These are phyloP conservation scores for Leptinotarsa lineolata DNA, from an alignment of 1,140 invertebrate genomes.

Conservation along the genomic window DNA sequence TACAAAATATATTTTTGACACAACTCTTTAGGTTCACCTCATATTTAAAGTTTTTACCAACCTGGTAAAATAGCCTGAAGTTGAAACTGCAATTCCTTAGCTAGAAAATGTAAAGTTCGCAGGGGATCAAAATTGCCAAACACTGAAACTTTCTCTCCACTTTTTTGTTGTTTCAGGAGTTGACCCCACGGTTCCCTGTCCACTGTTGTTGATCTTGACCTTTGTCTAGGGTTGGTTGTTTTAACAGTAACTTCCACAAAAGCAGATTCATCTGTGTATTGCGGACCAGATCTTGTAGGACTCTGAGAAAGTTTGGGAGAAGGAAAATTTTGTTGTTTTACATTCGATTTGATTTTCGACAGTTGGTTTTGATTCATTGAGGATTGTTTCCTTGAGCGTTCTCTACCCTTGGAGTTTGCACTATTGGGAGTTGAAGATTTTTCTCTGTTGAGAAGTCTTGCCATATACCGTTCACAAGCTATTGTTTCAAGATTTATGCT, in stretches of 20 bases:
- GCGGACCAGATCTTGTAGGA: conserved; percentile 17
- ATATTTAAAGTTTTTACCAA: conserved; percentile 28
- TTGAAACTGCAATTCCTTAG: conserved; percentile 49
- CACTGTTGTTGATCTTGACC: conserved; percentile 35
- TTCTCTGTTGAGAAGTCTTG: conserved; percentile 21
- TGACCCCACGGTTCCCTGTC: conserved; percentile 48
- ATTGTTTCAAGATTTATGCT: conserved; percentile 19
- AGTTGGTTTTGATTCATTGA: conserved; percentile 22
- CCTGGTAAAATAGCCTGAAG: conserved; percentile 40
- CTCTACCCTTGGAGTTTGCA: background rate
- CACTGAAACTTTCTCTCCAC: conserved; percentile 43
- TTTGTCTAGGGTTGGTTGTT: conserved; percentile 40
- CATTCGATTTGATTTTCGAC: conserved; percentile 10
- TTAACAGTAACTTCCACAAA: conserved; percentile 36
- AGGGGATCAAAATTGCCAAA: conserved; percentile 53
- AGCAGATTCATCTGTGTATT: conserved; percentile 34
- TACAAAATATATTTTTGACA: conserved; percentile 26
- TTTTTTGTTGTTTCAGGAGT: conserved; percentile 42
- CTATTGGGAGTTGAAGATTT: conserved; percentile 18
- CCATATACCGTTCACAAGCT: conserved; percentile 28
- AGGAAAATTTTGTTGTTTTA: conserved; percentile 35
- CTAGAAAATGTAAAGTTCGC: conserved; percentile 51
- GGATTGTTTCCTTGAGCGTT: conserved; percentile 9
- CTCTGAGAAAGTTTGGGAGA: conserved; percentile 20
- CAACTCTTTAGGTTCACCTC: background rate